Base-by-base conservation (phyloP, 2,797 vertebrate genomes). In the Nannoperca obscura region DNA sequence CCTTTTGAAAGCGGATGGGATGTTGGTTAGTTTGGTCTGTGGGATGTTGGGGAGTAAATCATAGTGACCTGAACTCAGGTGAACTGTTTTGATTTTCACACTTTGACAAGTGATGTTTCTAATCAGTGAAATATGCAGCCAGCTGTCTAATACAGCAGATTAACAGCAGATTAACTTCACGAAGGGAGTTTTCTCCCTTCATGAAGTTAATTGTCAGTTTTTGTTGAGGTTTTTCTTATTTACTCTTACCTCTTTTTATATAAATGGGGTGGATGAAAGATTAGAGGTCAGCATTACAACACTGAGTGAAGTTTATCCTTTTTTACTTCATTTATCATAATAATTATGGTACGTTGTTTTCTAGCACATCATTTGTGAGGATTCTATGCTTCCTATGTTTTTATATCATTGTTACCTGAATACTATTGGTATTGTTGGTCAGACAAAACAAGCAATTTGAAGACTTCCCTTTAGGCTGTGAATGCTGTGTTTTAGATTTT, bases 1-100 rank as follows among this genome's bases (percentile, higher is more conserved):
- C 20, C 59, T 88, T 88, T 71, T 74, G 14, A 79, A 50, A 27
- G 53, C 50, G 11, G 7, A 27, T 19, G 60, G 55, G 46, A 76
- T 63, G 71, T 59, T 59, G 73, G 76, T 76, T 50, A 57, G 71
- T 54, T 74, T 47, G 68, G 80, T 73, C 61, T 49, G 61, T 13
- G 14, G 82, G 46, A 38, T 57, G 69, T 52, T 76, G 59, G 63
- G 64, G 50, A 59, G 42, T 79, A 74, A 75, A 74, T 82, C 64
- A 54, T 8, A 17, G 19, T 34, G 71, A 83, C 24, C 30, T 71
- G 46, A 83, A 72, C 79, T 82, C 24, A 7, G 17, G 60, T 76
- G 53, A 84, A 68, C 49, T 53, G 46, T 59, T 74, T 71, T 47
- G 38, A 52, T 79, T 71, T 74, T 36, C 53, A 32, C 71, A 54